A percentile compares a stretch with the other conserved stretches of the same genome.
Conservation (phyloP, 2,888 invertebrate species). For the Nomada flava region DNA sequence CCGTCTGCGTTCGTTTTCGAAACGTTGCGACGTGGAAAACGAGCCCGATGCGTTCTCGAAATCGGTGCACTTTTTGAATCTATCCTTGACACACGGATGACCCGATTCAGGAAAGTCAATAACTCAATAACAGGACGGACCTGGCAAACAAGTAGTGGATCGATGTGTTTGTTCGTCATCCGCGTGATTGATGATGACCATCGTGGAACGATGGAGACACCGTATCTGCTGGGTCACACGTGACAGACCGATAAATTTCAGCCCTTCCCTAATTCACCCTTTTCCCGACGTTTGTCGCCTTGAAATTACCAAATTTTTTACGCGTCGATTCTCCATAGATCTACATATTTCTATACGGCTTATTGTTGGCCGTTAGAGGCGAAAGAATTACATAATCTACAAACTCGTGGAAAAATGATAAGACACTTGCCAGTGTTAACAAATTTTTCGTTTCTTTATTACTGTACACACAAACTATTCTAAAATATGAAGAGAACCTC, state of each 20-base stretch:
- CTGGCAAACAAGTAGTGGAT: constrained; percentile 59
- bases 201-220: constrained; percentile 37
- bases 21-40: constrained; percentile 7
- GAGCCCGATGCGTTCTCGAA: background rate
- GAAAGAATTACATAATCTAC: background rate
- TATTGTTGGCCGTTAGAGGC: background rate
- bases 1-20: background rate
- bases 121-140: constrained; percentile 57
- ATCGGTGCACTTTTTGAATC: constrained; percentile 43
- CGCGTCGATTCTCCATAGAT: background rate
- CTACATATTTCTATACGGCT: background rate
- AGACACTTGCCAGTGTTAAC: too few species aligned
- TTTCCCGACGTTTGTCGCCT: constrained; percentile 7
- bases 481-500: too few species aligned
- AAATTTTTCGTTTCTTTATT: too few species aligned
- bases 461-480: too few species aligned
- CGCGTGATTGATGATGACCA: constrained; percentile 63
- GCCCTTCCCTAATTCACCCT: constrained; percentile 45
- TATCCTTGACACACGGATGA: constrained; percentile 50
- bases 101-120: constrained; percentile 59
- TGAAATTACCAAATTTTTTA: constrained; percentile 39
- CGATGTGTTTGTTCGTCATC: constrained; percentile 66
- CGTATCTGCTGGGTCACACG: constrained; percentile 32
- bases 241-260: constrained; percentile 57
- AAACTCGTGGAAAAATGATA: too few species aligned